Evolutionary conservation across 1,140 invertebrate species (phyloP).

Genomic region (Tenebrio molitor): DNA sequence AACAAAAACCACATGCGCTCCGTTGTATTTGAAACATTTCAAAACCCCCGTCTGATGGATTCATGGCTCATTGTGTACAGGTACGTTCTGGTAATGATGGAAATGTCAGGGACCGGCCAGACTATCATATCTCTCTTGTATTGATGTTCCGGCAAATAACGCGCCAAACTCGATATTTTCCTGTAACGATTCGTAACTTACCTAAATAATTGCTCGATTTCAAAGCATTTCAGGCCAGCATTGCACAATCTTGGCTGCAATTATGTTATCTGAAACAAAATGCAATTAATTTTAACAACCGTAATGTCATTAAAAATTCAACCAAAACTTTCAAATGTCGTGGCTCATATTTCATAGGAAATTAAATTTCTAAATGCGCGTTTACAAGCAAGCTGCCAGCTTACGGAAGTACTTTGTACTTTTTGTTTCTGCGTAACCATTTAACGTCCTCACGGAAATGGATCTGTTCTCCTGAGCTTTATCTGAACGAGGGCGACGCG

Average conservation of each 20-base stretch:
- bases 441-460: not conserved
- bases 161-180: slow-evolving; percentile 14
- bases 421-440: not conserved
- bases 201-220: slow-evolving; percentile 29
- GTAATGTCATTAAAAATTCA: slow-evolving; percentile 21
- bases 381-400: slow-evolving; percentile 6
- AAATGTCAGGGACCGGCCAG: slow-evolving; percentile 16
- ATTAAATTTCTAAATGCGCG: not conserved
- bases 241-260: slow-evolving; percentile 27
- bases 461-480: too few relatives aligned
- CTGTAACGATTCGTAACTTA: slow-evolving; percentile 4
- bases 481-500: too few relatives aligned
- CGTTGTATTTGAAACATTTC: slow-evolving; percentile 14
- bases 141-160: slow-evolving; percentile 7
- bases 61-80: slow-evolving; percentile 41
- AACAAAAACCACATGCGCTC: slow-evolving; percentile 17
- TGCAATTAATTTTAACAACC: slow-evolving; percentile 39
- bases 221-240: slow-evolving; percentile 24
- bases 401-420: not conserved
- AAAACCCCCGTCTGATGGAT: slow-evolving; percentile 27
- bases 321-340: slow-evolving; percentile 37
- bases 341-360: slow-evolving; percentile 27
- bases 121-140: not conserved
- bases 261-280: slow-evolving; percentile 35
- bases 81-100: slow-evolving; percentile 24